Base-by-base conservation (phyloP, 2,888 invertebrate genomes). In the Euspilapteryx auroguttella region DNA sequence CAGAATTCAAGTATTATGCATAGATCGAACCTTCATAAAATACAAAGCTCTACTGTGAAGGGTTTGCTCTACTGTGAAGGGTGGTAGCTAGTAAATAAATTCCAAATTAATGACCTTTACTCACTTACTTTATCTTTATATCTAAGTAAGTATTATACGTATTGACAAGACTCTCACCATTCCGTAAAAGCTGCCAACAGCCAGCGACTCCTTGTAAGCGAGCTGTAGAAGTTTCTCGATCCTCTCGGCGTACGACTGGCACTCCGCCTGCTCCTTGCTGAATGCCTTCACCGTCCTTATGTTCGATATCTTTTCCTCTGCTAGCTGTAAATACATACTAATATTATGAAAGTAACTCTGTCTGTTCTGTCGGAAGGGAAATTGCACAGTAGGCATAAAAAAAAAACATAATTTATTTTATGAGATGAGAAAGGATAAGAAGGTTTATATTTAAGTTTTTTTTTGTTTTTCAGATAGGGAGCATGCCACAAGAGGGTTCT, bases 221-320 rank as follows among this genome's bases (percentile, higher is more conserved):
- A 96, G 65, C 22, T 78, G 49, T 30, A 97, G 64, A 12, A 96
- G 83, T 25, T 84, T 76, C 14, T 82, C 65, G 31, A 96, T 82
- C 41, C 85, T 82, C 1, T 57, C 48, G 20, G 77, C 71, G 48
- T 94, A 97, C 1, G 71, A 57, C 4, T 76, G 52, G 27, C 85
- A 79, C 69, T 98, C 98, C 32, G 79, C 79, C 6, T 73, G 51
- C 57, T 98, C 96, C 45, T 91, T 89, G 10, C 89, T 90, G 58
- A 98, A 95, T 14, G 89, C 86, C 61, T 95, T 88, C 1, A 98
- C 96, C 2, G 96, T 96, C 50, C 93, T 82, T 36, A 97, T 87
- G 53, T 94, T 96, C 8, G 89, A 83, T 37, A 95, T 88, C 44
- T 88, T 86, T 57, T 97, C 96, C 64, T 96, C 95, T 0, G 94